These are phyloP conservation scores for Agrotis clavis DNA, from an alignment of 2,888 invertebrate genomes.

Conservation along the genomic window DNA sequence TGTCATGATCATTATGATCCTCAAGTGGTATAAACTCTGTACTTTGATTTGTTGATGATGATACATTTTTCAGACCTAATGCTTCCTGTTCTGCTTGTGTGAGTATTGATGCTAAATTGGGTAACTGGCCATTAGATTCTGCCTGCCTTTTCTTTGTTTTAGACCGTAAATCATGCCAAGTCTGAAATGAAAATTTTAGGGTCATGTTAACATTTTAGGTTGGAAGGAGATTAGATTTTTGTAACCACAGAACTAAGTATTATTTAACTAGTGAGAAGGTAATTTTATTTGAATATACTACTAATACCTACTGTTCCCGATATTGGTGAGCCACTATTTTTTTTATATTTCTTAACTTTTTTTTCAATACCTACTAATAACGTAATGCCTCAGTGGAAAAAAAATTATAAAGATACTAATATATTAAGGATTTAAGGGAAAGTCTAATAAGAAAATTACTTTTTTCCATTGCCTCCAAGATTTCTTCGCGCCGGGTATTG, in stretches of 20 bases:
- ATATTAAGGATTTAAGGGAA: not conserved
- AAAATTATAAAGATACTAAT: too few species aligned
- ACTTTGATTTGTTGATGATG: slow-evolving; percentile 71
- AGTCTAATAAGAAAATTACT: slow-evolving; percentile 66
- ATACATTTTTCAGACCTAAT: slow-evolving; percentile 77
- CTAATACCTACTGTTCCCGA: too few species aligned
- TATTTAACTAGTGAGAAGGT: not conserved
- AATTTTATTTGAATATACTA: too few species aligned
- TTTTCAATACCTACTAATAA: too few species aligned
- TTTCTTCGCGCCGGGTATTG: slow-evolving; percentile 84
- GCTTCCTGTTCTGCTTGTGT: slow-evolving; percentile 79
- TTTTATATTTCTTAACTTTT: too few species aligned
- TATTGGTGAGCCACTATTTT: too few species aligned
- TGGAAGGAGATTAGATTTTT: not conserved
- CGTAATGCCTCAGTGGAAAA: too few species aligned
- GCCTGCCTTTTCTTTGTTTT: slow-evolving; percentile 80
- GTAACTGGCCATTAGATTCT: slow-evolving; percentile 73
- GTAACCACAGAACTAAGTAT: not conserved
- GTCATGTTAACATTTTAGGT: not conserved
- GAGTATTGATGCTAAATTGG: slow-evolving; percentile 72
- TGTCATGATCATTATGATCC: slow-evolving; percentile 70
- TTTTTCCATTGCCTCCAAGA: slow-evolving; percentile 88
- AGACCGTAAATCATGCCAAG: slow-evolving; percentile 86
- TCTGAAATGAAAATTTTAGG: slow-evolving; percentile 73
- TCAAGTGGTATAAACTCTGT: slow-evolving; percentile 78